Conservation (phyloP, 2,888 invertebrate genomes). For the Harpalus rufipes region DNA sequence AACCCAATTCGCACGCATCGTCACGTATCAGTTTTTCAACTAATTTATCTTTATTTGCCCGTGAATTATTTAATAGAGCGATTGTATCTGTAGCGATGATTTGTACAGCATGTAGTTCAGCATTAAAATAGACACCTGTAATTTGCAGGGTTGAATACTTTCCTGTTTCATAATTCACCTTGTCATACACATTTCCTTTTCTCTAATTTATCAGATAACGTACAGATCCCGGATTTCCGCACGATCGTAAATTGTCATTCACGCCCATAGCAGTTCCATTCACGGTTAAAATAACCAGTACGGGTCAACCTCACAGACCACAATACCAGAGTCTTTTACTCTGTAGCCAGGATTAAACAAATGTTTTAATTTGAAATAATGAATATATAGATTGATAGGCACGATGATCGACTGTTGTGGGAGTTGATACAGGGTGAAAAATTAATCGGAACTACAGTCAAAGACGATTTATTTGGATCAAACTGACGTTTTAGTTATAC, state of each 20-base stretch:
- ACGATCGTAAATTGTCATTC: constrained; percentile 61
- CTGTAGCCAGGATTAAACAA: no score
- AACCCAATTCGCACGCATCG: constrained; percentile 23
- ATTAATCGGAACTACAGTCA: no score
- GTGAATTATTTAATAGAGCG: constrained; percentile 44
- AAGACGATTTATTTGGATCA: no score
- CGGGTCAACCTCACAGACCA: neutral
- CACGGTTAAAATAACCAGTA: constrained; percentile 48
- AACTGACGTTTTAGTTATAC: no score
- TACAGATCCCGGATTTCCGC: constrained; percentile 48
- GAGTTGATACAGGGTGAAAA: no score
- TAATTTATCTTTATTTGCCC: constrained; percentile 59
- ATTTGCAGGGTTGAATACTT: constrained; percentile 23
- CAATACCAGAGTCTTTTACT: neutral
- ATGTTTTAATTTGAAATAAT: no score
- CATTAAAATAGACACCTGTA: constrained; percentile 2
- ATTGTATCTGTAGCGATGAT: neutral
- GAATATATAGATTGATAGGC: no score
- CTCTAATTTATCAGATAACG: constrained; percentile 60
- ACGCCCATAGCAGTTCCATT: constrained; percentile 40
- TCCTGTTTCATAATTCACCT: constrained; percentile 59
- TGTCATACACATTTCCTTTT: constrained; percentile 58
- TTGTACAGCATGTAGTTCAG: neutral
- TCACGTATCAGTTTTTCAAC: constrained; percentile 62
- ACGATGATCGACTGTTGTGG: no score